Percentiles rank a stretch among this genome's conserved stretches.
Evolutionary conservation across 2,797 vertebrate species (phyloP).

Genomic region (Agapornis canus): DNA sequence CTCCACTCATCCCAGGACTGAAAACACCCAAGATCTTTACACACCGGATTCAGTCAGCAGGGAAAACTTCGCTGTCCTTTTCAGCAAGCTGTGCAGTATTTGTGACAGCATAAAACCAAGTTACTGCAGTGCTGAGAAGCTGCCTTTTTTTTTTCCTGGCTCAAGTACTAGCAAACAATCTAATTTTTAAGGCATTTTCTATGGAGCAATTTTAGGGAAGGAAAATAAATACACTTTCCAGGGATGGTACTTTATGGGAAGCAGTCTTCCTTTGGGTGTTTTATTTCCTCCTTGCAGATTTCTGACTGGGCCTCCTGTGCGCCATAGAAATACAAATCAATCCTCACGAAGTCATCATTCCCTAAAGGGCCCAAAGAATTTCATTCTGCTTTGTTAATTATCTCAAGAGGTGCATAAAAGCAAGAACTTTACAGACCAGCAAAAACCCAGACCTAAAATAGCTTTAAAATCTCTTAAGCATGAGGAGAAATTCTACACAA

Average conservation of each 20-base stretch:
- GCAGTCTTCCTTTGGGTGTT: background rate
- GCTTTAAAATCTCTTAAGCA: background rate
- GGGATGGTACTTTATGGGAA: background rate
- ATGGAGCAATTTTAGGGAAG: background rate
- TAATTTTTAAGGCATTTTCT: background rate
- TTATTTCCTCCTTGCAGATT: background rate
- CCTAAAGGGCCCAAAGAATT: background rate
- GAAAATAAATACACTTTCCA: slow-evolving; percentile 14
- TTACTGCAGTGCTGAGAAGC: background rate
- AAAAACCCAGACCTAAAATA: background rate
- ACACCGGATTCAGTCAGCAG: background rate
- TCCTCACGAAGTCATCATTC: background rate
- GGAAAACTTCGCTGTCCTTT: background rate
- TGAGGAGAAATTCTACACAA: background rate
- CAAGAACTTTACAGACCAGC: background rate
- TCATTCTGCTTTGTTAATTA: slow-evolving; percentile 17
- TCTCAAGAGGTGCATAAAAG: background rate
- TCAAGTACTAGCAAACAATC: background rate
- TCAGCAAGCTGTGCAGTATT: background rate
- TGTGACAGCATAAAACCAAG: background rate
- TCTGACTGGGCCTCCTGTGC: background rate
- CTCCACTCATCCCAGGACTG: background rate
- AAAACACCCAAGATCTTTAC: background rate
- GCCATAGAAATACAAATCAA: background rate
- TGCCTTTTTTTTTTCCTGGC: background rate